Evolutionary conservation across 2,113 vertebrate species (phyloP).

Genomic region (Protobothrops mucrosquamatus): DNA sequence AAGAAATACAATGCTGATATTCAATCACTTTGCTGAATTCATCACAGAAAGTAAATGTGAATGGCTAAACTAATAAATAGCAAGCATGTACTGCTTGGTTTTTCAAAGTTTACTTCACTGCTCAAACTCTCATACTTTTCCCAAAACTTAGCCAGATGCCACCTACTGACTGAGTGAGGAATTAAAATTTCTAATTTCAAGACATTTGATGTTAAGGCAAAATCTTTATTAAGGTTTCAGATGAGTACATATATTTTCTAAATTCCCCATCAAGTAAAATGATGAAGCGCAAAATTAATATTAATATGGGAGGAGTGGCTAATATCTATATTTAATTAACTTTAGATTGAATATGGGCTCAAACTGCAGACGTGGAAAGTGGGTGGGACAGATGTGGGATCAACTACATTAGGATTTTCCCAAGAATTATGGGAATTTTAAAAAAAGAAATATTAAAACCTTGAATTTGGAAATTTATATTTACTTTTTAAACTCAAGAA

Average conservation of each 20-base stretch:
- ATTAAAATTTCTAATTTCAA: neutral
- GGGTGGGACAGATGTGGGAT: neutral
- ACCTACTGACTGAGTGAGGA: neutral
- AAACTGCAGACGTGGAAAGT: neutral
- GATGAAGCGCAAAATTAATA: neutral
- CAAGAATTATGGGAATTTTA: neutral
- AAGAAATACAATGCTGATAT: neutral
- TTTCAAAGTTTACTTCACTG: neutral
- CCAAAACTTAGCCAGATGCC: neutral
- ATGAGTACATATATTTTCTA: neutral
- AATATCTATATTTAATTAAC: neutral
- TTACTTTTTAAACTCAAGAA: neutral
- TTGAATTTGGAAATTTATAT: neutral
- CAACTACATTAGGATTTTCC: neutral
- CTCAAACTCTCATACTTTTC: fast-evolving
- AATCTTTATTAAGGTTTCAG: neutral
- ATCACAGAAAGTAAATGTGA: neutral
- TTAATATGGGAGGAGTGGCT: neutral
- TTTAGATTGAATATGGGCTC: neutral
- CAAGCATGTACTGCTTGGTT: neutral
- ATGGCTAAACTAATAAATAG: neutral
- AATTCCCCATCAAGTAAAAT: neutral
- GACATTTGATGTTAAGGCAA: neutral
- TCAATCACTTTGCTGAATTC: neutral
- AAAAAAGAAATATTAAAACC: neutral